Evolutionary conservation across 2,797 vertebrate species (phyloP), one percentile per base, ranked within the genome.

Genomic region (Petrocephalus sullivani): DNA sequence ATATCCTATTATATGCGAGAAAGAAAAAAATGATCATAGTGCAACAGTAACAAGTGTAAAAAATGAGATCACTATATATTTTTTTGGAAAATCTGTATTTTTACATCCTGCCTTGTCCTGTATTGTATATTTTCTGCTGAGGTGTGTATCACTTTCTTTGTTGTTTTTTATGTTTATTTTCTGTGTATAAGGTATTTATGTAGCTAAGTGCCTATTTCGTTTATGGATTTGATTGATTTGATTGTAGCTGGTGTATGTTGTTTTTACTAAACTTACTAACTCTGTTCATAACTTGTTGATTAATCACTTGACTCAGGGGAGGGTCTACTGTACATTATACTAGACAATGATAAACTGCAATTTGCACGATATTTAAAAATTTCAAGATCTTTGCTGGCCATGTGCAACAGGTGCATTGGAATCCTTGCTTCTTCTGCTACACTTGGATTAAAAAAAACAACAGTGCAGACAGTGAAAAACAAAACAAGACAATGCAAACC

Each of bases 31-130:
- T 46, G 81, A 89, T 71, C 37, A 60, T 28, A 75, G 88, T 21
- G 89, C 41, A 83, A 57, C 89, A 23, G 61, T 89, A 88, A 87
- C 33, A 67, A 54, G 67, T 60, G 87, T 51, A 87, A 28, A 84
- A 28, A 28, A 28, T 28, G 28, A 28, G 28, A 28, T 28, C 28
- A 28, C 28, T 28, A 28, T 28, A 28, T 28, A 28, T 28, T 28
- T 28, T 28, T 28, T 28, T 28, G 28, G 28, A 46, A 46, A 46
- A 46, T 46, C 41, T 46, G 41, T 46, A 46, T 46, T 46, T 46
- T 46, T 46, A 46, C 41, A 46, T 46, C 41, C 41, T 46, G 41
- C 41, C 4, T 46, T 46, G 41, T 0, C 4, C 41, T 46, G 41
- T 46, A 46, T 46, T 60, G 1, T 61, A n/a, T 9, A 7, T 61